Evolutionary conservation across 2,113 vertebrate species (phyloP), one percentile per base, ranked within the genome.

Genomic region (Gambusia affinis): DNA sequence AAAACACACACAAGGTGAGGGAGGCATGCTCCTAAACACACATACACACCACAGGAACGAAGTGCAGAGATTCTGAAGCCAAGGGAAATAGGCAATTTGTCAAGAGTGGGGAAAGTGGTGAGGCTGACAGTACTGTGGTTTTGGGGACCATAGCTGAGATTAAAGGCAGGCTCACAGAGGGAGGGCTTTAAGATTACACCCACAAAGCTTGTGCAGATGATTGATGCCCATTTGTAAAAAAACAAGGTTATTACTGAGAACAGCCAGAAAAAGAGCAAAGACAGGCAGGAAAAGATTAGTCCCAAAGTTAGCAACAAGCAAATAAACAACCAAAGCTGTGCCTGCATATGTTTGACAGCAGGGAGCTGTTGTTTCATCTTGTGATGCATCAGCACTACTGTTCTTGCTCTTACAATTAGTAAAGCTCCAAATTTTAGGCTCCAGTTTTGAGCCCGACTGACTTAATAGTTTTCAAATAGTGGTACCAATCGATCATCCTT

Each of bases 51-150:
- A 69, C 61, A 10, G 35, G 17, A 64, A 78, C 84, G 76, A 67
- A 86, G 85, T 75, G 81, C 79, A 81, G 81, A 74, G 89, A 90
- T 89, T 89, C 86, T 83, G 82, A 87, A 89, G 84, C 86, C 88
- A 78, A 88, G 81, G 89, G 89, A 92, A 93, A 91, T 89, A 84
- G 91, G 91, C 90, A 93, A 92, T 93, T 92, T 92, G 89, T 94
- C 93, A 92, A 83, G 73, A 90, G 91, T 64, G 71, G 71, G 83
- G 89, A 88, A 89, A 88, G 86, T 88, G 84, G 85, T 82, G 89
- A 82, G 86, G 73, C 86, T 73, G 84, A 88, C 85, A 85, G 79
- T 76, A 76, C 85, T 87, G 85, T 82, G 81, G 84, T 89, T 92
- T 90, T 87, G 79, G 86, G 92, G 84, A 90, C 78, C 85, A 88